A percentile compares a stretch with the other conserved stretches of the same genome.
Conservation (phyloP, 2,888 invertebrate genomes). For the Pemphredon lugubris region DNA sequence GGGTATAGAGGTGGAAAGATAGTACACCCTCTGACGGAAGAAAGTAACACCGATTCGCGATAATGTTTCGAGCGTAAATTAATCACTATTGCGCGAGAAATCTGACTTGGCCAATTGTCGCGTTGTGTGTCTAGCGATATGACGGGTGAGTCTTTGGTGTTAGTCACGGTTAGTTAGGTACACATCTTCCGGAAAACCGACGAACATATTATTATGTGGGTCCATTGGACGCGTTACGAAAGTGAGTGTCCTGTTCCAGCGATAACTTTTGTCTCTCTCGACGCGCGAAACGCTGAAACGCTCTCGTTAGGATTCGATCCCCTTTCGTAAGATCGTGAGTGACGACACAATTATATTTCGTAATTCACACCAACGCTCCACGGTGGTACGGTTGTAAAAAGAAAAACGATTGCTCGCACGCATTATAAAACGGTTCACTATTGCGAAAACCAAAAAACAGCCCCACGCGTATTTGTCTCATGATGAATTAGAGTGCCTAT, state of each 20-base stretch:
- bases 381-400: constrained; percentile 1
- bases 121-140: constrained; percentile 76
- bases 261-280: not conserved
- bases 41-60: too few species aligned
- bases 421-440: constrained; percentile 19
- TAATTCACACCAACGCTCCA: too few species aligned
- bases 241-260: not conserved
- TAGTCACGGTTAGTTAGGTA: constrained; percentile 56
- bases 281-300: not conserved
- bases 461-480: constrained; percentile 26
- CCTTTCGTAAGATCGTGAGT: too few species aligned
- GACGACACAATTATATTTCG: too few species aligned
- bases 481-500: not conserved
- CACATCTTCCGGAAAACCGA: not conserved
- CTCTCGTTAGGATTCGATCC: too few species aligned
- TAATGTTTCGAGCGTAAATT: too few species aligned
- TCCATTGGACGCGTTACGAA: too few species aligned
- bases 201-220: too few species aligned
- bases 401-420: constrained; percentile 14
- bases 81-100: too few species aligned
- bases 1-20: too few species aligned
- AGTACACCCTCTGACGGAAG: too few species aligned
- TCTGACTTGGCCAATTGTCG: constrained; percentile 71
- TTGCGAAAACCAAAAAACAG: constrained; percentile 45
- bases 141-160: constrained; percentile 48